phyloP scores from a whole-genome alignment of 1,140 invertebrate genomes.

The Hetaerina americana region DNA sequence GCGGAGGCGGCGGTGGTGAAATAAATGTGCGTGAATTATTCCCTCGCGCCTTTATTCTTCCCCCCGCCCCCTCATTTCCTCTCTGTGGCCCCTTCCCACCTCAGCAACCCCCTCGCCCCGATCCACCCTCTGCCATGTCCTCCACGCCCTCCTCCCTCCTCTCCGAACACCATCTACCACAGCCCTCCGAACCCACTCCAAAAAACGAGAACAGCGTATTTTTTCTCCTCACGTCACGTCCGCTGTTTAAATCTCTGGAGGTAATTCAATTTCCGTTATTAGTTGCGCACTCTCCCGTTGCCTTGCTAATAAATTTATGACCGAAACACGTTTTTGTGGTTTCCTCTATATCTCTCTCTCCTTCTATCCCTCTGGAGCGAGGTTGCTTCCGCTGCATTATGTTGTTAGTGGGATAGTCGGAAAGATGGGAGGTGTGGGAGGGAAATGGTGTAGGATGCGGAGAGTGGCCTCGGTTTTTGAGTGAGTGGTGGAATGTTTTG shows the following conservation, averaged over 20 bases:
- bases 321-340: slow-evolving; percentile 6
- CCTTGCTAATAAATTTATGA: slow-evolving; percentile 10
- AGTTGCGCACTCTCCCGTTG: slow-evolving; percentile 7
- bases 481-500: no score
- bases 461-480: no score
- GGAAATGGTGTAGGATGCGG: no score
- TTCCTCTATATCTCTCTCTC: no score
- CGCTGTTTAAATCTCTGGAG: slow-evolving; percentile 10
- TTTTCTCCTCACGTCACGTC: neutral
- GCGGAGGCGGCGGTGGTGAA: neutral
- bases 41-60: neutral
- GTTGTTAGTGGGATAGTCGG: neutral
- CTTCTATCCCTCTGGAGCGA: neutral
- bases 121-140: no score
- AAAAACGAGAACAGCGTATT: neutral
- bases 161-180: no score
- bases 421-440: neutral
- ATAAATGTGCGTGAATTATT: neutral
- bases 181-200: no score
- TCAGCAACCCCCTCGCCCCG: no score
- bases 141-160: no score
- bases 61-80: no score
- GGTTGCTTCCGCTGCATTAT: slow-evolving; percentile 9
- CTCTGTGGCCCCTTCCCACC: no score
- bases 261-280: slow-evolving; percentile 15